Evolutionary conservation across 2,113 vertebrate genomes (phyloP), one percentile per base, ranked within the genome.

Genomic region (Ammodytes marinus): DNA sequence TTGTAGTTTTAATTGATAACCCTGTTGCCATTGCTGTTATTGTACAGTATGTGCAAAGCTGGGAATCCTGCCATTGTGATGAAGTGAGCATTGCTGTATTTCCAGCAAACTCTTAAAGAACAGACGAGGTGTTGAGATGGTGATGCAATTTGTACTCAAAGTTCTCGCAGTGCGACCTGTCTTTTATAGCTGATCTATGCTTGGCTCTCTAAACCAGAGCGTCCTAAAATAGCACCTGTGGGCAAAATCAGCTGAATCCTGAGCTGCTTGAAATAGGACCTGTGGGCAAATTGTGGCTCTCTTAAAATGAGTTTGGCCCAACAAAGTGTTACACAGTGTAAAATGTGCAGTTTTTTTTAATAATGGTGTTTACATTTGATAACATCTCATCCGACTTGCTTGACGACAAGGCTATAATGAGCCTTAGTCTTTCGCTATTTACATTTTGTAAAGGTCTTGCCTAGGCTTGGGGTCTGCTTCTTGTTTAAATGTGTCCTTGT

Each of bases 151-250:
- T 67, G 58, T 67, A 7, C 76, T 43, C 17, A n/a, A 83, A 89
- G 46, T n/a, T 77, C 67, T 82, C 27, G 65, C 57, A 35, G 17
- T 63, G 60, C 39, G 14, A 77, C 57, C 67, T 55, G 42, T 69
- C 77, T 53, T 79, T 79, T 53, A 76, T 55, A 63, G 74, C 74
- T 45, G 73, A 83, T 76, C 43, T 50, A 14, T 37, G 65, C 58
- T 70, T 69, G 64, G 72, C 78, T 84, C 35, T 83, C 35, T 49
- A 76, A 81, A 84, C 69, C 69, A 82, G 80, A 53, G 65, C 73
- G 11, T 10, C 86, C 68, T 43, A 82, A 82, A 89, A 89, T 82
- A 90, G 69, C 42, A 68, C 55, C 82, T 85, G 86, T 86, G 87
- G 85, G 89, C 68, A 82, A 82, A 83, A 84, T 86, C 76, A 55